These are phyloP conservation scores for Frankliniella fusca DNA, from an alignment of 2,888 invertebrate species.

Conservation along the genomic window DNA sequence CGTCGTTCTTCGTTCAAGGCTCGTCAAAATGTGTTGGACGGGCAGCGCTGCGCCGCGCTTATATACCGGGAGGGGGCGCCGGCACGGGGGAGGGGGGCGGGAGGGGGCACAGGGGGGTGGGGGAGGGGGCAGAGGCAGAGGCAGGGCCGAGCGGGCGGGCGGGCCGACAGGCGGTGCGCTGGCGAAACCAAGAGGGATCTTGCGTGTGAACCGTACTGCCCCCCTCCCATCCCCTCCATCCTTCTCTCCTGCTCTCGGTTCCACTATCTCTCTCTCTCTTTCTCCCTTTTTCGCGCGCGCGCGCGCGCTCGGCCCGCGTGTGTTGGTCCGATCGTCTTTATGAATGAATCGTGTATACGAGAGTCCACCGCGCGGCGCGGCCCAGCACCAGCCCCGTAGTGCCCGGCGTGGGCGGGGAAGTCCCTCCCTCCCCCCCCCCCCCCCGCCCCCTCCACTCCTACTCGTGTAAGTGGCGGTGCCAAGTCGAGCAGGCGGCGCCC, in stretches of 20 bases:
- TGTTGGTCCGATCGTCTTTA: not conserved
- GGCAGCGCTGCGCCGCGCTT: not conserved
- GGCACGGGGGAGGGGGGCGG: not conserved
- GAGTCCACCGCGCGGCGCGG: too few relatives aligned
- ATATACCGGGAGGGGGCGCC: not conserved
- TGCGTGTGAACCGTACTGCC: not conserved
- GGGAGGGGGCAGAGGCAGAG: not conserved
- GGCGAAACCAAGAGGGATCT: not conserved
- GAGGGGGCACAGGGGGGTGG: not conserved
- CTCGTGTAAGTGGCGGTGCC: too few relatives aligned
- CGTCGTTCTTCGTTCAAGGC: not conserved
- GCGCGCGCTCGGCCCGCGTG: not conserved
- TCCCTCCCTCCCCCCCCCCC: too few relatives aligned
- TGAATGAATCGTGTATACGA: too few relatives aligned
- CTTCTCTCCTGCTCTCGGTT: too few relatives aligned
- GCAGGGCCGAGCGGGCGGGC: not conserved
- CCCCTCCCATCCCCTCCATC: too few relatives aligned
- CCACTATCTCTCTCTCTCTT: not conserved
- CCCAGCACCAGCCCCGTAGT: too few relatives aligned
- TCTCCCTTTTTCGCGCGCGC: not conserved
- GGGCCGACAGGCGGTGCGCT: not conserved
- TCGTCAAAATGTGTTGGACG: not conserved
- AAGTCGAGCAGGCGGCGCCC: too few relatives aligned
- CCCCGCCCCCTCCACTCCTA: too few relatives aligned
- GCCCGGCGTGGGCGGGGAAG: too few relatives aligned